Base-by-base conservation (phyloP, 2,797 vertebrate genomes). In the Cetoscarus ocellatus region DNA sequence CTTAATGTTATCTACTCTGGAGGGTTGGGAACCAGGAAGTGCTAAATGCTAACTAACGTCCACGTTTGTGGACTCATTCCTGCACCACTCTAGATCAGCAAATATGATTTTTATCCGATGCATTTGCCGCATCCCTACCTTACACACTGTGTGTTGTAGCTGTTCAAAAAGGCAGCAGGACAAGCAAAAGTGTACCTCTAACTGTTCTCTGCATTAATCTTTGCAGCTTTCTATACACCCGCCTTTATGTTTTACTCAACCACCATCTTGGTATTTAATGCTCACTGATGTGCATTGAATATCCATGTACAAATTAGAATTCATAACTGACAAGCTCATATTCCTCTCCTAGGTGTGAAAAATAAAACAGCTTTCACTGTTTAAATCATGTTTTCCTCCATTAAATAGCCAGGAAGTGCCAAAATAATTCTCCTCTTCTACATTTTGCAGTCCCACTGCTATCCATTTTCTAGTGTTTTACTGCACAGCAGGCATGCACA, bases 401-500 rank as follows among this genome's bases (percentile, higher is more conserved):
- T 72, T 55, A 42, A 50, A n/a, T 59, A 64, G 49, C 47, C 54
- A n/a, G 45, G 13, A 6, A 61, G 34, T 70, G 66, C 18, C 34
- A 61, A 42, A 36, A 49, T 84, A 15, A 67, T 64, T 75, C 45
- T 69, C 17, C 15, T 52, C 39, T 10, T 71, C 71, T 56, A 73
- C 55, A 65, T 68, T 70, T 70, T 71, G 51, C 49, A 69, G 67
- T 67, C 56, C 71, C 75, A 59, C 84, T 75, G 73, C 72, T 68
- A 11, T 86, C 83, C 58, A 66, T 88, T 85, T 83, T 66, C 78
- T 58, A 70, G 57, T 82, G 67, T 79, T 91, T 84, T 65, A 75
- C 52, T 77, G 74, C 85, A 66, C 88, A 80, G 56, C 85, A 86
- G 87, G 83, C 69, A 57, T 74, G 66, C 77, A 48, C 79, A 81